Percentiles rank a stretch among this genome's conserved stretches.
Evolutionary conservation across 2,113 vertebrate genomes (phyloP).

Genomic region (Notiomystis cincta): DNA sequence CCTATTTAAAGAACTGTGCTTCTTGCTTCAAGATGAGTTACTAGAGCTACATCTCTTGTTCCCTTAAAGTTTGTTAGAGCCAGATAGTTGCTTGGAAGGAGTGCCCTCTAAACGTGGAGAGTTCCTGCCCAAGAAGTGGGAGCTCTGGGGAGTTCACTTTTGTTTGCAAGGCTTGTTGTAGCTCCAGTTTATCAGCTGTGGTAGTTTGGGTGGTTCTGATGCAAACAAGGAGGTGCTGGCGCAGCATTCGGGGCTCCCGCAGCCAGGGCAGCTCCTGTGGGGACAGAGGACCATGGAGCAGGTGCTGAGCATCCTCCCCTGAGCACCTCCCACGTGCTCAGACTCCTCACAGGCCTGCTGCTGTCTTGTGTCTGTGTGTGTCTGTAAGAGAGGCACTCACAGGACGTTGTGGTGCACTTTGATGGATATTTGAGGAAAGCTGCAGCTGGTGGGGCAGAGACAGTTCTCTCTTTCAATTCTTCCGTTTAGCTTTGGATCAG

Average conservation of each 20-base stretch:
- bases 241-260: accelerated
- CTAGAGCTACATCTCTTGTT: conserved; percentile 8
- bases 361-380: background rate
- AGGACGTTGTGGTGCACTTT: background rate
- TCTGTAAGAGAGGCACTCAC: background rate
- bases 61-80: background rate
- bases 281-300: background rate
- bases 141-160: background rate
- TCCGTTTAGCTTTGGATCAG: background rate
- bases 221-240: background rate
- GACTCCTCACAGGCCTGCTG: background rate
- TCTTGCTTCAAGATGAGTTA: conserved; percentile 23
- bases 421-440: background rate
- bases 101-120: background rate
- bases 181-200: background rate
- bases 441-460: background rate
- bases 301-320: background rate
- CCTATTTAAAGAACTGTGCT: conserved; percentile 60
- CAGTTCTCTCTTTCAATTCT: background rate
- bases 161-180: background rate
- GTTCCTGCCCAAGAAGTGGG: background rate
- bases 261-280: background rate
- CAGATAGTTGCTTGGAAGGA: background rate
- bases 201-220: background rate
- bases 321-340: accelerated